Base-by-base conservation (phyloP, 2,113 vertebrate genomes). In the Hippotragus niger region DNA sequence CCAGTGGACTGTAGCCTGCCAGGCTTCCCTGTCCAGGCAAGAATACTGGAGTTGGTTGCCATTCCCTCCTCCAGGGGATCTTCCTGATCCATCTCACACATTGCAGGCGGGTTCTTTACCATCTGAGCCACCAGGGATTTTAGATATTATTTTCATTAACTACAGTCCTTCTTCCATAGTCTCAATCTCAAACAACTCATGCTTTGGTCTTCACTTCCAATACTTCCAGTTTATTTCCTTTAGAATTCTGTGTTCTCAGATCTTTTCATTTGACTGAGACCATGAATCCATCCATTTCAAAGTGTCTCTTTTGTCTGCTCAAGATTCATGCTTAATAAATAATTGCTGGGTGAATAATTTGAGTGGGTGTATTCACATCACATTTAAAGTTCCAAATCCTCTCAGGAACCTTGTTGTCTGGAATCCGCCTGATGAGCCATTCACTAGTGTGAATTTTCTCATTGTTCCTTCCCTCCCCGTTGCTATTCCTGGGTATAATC, bases 401-500 rank as follows among this genome's bases (percentile, higher is more conserved):
- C 17, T 86, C 12, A 19, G 21, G 2, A 53, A 40, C 52, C 21
- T 33, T 16, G 1, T 31, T 27, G 3, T 82, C 2, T 78, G 57
- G 2, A 1, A 6, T 29, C 10, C 9, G 0, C 19, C 6, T 64
- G 2, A 29, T 53, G 17, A 85, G 5, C 3, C 29, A 76, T 62
- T 88, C 12, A 52, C 25, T 40, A 62, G 52, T 40, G 9, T 92
- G 40, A 64, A 11, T 45, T 43, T 96, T 52, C 19, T 96, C 31
- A n/a, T 82, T 53, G 16, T 1, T 88, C 23, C 29, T 57, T 50
- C 3, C 15, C n/a, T 94, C 5, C 14, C 1, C 1, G 3, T 47
- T 96, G 27, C 19, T 53, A 11, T 60, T 67, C 31, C 19, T 31
- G 50, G 7, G 8, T 57, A 58, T 2, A 74, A 25, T 17, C 3